Conservation (phyloP, 2,888 invertebrate species). For the Drosophila kanekoi region DNA sequence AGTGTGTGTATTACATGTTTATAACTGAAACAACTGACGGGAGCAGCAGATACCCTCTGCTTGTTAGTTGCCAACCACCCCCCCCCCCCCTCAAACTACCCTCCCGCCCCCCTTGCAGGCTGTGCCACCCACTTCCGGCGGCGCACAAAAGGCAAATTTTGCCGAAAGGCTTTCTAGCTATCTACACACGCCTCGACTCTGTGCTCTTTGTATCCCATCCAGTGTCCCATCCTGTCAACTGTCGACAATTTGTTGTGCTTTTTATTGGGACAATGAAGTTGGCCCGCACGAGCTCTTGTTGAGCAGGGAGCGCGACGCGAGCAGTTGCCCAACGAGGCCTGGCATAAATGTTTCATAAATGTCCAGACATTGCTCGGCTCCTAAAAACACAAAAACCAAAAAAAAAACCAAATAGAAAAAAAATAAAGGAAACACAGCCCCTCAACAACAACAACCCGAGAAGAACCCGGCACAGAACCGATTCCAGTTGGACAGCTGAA, state of each 20-base stretch:
- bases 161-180: constrained; percentile 26
- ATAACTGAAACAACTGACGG: constrained; percentile 27
- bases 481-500: constrained; percentile 39
- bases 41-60: too few species aligned
- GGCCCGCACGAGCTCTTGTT: not conserved
- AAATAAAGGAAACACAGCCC: constrained; percentile 2
- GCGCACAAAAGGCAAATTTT: constrained; percentile 56
- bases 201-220: constrained; percentile 9
- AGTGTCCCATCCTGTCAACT: constrained; percentile 52
- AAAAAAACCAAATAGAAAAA: not conserved
- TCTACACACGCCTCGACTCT: not conserved
- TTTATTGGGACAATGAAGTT: constrained; percentile 65
- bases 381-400: constrained; percentile 8
- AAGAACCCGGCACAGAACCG: not conserved
- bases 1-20: constrained; percentile 42
- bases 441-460: constrained; percentile 9
- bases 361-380: constrained; percentile 33
- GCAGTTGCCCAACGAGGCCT: constrained; percentile 49
- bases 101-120: constrained; percentile 3
- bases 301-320: not conserved
- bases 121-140: not conserved
- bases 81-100: too few species aligned
- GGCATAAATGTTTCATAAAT: constrained; percentile 78
- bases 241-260: constrained; percentile 78
- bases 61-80: constrained; percentile 66